Evolutionary conservation across 1,140 invertebrate species (phyloP).

Genomic region (Lepidostoma basale): DNA sequence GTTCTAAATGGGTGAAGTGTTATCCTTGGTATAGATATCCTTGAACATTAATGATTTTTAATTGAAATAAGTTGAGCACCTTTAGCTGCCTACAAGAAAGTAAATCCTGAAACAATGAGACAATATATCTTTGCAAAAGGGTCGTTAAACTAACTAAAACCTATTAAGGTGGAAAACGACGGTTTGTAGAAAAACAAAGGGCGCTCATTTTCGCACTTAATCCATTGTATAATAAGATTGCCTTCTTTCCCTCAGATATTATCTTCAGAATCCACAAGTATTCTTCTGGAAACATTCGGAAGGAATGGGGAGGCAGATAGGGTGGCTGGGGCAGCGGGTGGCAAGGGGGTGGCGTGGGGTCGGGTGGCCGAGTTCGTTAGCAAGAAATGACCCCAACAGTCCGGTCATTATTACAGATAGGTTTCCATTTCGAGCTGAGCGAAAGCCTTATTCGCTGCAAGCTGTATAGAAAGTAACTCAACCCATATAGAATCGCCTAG

Average conservation of each 20-base stretch:
- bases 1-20: too few relatives aligned
- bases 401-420: conserved; percentile 47
- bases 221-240: conserved; percentile 46
- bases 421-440: conserved; percentile 45
- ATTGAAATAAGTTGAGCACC: too few relatives aligned
- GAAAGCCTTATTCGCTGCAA: conserved; percentile 39
- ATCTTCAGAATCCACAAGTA: conserved; percentile 46
- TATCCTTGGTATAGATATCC: too few relatives aligned
- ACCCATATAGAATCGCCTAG: too few relatives aligned
- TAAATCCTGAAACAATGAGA: not conserved
- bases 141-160: conserved; percentile 23
- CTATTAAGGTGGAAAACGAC: conserved; percentile 25
- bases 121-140: conserved; percentile 10
- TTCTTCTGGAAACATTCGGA: conserved; percentile 30
- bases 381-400: conserved; percentile 45
- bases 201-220: conserved; percentile 41
- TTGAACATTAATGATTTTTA: too few relatives aligned
- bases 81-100: too few relatives aligned
- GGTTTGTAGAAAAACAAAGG: conserved; percentile 23
- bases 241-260: conserved; percentile 40
- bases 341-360: conserved; percentile 5
- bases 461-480: not conserved
- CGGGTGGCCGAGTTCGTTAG: conserved; percentile 43
- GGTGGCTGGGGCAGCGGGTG: not conserved
- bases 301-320: not conserved